These are phyloP conservation scores for Zophobas atratus DNA, from an alignment of 1,140 invertebrate species.

Conservation along the genomic window DNA sequence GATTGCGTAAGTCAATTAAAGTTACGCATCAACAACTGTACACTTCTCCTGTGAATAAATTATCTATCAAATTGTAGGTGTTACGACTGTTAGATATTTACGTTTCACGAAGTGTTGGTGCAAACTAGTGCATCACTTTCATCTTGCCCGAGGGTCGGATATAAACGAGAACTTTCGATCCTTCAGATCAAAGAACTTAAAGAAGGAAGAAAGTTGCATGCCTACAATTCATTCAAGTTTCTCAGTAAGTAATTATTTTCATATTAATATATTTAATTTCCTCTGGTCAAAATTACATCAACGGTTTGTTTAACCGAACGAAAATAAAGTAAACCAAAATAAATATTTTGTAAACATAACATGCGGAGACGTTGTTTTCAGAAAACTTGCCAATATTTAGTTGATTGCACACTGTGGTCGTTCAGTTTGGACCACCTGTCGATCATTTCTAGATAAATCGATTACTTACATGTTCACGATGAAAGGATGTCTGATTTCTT, in stretches of 20 bases:
- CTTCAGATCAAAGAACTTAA: neutral
- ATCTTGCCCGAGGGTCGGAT: constrained; percentile 13
- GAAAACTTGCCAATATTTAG: constrained; percentile 9
- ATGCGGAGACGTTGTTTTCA: neutral
- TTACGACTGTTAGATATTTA: no score
- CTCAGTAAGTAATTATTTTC: constrained; percentile 1
- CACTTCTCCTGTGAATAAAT: no score
- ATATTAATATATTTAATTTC: neutral
- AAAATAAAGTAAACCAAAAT: constrained; percentile 2
- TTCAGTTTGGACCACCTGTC: constrained; percentile 25
- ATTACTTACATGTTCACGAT: constrained; percentile 93
- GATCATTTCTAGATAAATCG: neutral
- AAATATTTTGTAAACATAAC: neutral
- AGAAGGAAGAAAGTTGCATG: neutral
- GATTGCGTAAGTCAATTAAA: no score
- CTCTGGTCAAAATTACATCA: neutral
- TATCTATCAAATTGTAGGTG: no score
- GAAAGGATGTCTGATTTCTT: constrained; percentile 93
- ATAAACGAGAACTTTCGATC: constrained; percentile 32
- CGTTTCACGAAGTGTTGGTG: no score
- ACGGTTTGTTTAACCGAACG: constrained; percentile 13
- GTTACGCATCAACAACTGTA: no score
- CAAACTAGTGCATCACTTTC: constrained; percentile 19
- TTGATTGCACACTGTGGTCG: neutral
- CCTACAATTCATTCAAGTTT: neutral